A percentile compares a stretch with the other conserved stretches of the same genome.
Conservation (phyloP, 2,888 invertebrate species). For the Notodonta ziczac region DNA sequence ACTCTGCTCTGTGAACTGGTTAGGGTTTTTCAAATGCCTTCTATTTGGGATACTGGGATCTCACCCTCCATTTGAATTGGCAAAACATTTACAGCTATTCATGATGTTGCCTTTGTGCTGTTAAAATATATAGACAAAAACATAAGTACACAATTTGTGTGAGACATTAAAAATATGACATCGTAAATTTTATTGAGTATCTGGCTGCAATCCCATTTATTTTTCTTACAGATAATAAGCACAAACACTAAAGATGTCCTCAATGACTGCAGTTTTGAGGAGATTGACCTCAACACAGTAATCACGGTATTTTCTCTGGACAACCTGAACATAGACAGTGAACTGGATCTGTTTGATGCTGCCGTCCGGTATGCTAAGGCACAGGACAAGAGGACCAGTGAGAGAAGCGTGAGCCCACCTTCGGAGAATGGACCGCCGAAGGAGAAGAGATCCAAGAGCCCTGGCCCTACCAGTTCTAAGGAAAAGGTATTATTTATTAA, state of each 20-base stretch:
- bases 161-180: too few relatives aligned
- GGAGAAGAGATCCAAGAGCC: constrained; percentile 63
- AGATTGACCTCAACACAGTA: constrained; percentile 90
- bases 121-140: too few relatives aligned
- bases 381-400: constrained; percentile 59
- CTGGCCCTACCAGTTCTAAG: constrained; percentile 70
- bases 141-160: too few relatives aligned
- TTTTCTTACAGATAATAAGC: constrained; percentile 87
- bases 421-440: constrained; percentile 54
- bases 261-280: constrained; percentile 90
- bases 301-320: constrained; percentile 90
- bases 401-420: constrained; percentile 60
- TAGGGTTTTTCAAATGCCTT: too few relatives aligned
- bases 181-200: too few relatives aligned
- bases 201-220: neutral
- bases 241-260: constrained; percentile 91
- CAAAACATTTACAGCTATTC: too few relatives aligned
- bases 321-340: constrained; percentile 89
- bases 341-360: constrained; percentile 91
- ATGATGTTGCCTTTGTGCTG: too few relatives aligned
- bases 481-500: constrained; percentile 37
- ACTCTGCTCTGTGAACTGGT: too few relatives aligned
- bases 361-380: constrained; percentile 83
- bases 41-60: too few relatives aligned
- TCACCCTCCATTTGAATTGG: too few relatives aligned